Evolutionary conservation across 2,888 invertebrate species (phyloP).

Genomic region (Callyntrura guangdongensis): DNA sequence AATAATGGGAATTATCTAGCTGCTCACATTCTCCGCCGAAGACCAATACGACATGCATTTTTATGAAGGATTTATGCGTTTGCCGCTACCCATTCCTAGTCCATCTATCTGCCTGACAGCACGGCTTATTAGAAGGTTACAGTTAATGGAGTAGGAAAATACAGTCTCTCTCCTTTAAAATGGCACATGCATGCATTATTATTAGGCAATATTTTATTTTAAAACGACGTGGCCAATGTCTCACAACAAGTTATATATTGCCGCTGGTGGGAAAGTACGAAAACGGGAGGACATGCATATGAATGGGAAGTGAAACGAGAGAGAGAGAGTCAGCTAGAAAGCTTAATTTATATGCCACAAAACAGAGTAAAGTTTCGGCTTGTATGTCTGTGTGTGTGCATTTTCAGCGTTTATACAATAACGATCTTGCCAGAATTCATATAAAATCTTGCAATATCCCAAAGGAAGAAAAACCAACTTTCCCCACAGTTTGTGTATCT

Average conservation of each 20-base stretch:
- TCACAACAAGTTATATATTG: constrained; percentile 23
- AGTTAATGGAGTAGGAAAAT: constrained; percentile 31
- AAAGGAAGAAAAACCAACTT: constrained; percentile 15
- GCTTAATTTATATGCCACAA: constrained; percentile 41
- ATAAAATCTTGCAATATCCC: constrained; percentile 43
- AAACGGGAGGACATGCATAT: constrained; percentile 6
- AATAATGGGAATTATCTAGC: constrained; percentile 47
- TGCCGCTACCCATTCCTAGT: neutral
- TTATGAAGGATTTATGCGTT: constrained; percentile 40
- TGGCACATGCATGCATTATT: neutral
- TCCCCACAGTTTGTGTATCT: constrained; percentile 1
- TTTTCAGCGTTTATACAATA: constrained; percentile 14
- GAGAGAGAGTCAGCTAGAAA: neutral
- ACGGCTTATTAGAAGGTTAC: constrained; percentile 5
- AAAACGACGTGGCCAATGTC: constrained; percentile 41
- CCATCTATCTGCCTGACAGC: neutral
- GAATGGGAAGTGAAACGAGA: neutral
- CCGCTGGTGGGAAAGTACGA: neutral
- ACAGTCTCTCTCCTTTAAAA: neutral
- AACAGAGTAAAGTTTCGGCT: constrained; percentile 4
- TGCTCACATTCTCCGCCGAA: neutral
- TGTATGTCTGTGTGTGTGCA: neutral
- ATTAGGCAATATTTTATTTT: constrained; percentile 51
- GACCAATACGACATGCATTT: constrained; percentile 3
- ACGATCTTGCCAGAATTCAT: constrained; percentile 29